Conservation (phyloP, 2,797 vertebrate genomes). For the Etheostoma perlongum region DNA sequence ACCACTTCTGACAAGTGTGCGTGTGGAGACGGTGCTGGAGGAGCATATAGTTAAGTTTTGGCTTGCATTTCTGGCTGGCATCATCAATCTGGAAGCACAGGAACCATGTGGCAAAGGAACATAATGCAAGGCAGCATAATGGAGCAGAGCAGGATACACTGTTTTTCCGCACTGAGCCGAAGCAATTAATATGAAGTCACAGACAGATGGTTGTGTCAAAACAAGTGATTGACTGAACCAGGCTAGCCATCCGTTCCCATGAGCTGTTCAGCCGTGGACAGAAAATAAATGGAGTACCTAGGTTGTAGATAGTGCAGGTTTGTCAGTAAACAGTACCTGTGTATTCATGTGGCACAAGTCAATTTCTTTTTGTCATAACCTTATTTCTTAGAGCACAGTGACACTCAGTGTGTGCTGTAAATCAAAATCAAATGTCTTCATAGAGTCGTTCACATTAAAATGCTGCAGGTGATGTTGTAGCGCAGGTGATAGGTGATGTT, state of each 20-base stretch:
- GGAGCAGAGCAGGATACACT: slow-evolving; percentile 32
- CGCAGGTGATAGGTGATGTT: neutral
- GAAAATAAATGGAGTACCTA: slow-evolving; percentile 17
- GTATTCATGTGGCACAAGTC: neutral
- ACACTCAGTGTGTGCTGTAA: neutral
- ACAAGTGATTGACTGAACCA: slow-evolving; percentile 56
- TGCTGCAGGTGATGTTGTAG: neutral
- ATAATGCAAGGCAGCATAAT: slow-evolving; percentile 45
- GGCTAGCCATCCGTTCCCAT: slow-evolving; percentile 31
- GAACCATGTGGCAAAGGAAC: slow-evolving; percentile 34
- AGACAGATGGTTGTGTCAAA: slow-evolving; percentile 60
- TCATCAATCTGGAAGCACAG: slow-evolving; percentile 35
- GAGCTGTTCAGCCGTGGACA: neutral
- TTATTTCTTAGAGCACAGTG: neutral
- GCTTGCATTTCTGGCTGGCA: slow-evolving; percentile 19
- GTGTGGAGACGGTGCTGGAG: slow-evolving; percentile 7
- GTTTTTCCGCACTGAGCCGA: slow-evolving; percentile 23
- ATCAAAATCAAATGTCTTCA: neutral
- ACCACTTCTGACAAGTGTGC: slow-evolving; percentile 8
- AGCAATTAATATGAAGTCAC: slow-evolving; percentile 53
- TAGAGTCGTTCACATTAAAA: neutral
- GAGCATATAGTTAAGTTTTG: slow-evolving; percentile 26
- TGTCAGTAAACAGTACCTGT: neutral
- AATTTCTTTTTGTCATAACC: slow-evolving; percentile 5
- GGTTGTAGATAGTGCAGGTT: neutral